phyloP scores from a whole-genome alignment of 2,797 vertebrate genomes.

The Echeneis naucrates region DNA sequence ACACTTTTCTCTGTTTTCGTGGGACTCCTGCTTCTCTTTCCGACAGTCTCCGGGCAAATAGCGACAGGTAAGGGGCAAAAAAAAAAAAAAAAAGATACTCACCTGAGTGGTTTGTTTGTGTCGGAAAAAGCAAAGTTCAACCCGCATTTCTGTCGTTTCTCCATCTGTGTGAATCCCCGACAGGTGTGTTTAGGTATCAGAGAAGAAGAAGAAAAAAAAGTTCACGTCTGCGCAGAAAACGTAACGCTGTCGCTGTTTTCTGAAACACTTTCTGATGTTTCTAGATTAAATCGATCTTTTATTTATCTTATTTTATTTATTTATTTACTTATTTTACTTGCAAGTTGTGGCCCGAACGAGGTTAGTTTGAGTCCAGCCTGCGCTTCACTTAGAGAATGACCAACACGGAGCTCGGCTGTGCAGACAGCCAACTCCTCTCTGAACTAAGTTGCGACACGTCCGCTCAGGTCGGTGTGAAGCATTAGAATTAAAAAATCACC shows the following conservation, averaged over 20 bases:
- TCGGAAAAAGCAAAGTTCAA: constrained; percentile 25
- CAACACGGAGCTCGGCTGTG: background rate
- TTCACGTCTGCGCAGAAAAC: constrained; percentile 32
- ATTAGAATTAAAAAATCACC: too few relatives aligned
- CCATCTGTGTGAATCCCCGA: constrained; percentile 2
- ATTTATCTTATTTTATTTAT: too few relatives aligned
- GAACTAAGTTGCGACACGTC: constrained; percentile 29
- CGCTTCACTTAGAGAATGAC: background rate
- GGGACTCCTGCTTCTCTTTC: constrained; percentile 71
- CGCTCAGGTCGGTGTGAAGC: background rate
- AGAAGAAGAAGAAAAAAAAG: too few relatives aligned
- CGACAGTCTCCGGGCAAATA: constrained; percentile 62
- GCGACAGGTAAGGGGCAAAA: constrained; percentile 78
- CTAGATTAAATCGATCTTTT: background rate
- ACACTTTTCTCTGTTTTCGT: constrained; percentile 65
- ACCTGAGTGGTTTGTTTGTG: background rate
- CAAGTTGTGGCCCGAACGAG: background rate
- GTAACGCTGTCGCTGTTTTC: background rate
- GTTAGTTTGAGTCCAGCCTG: constrained; percentile 18
- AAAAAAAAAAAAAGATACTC: too few relatives aligned
- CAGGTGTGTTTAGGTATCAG: constrained; percentile 68
- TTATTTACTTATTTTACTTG: too few relatives aligned
- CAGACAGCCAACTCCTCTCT: background rate
- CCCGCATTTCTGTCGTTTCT: background rate
- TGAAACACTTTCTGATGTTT: background rate